phyloP scores from a whole-genome alignment of 1,140 invertebrate species.

The Hyles euphorbiae region DNA sequence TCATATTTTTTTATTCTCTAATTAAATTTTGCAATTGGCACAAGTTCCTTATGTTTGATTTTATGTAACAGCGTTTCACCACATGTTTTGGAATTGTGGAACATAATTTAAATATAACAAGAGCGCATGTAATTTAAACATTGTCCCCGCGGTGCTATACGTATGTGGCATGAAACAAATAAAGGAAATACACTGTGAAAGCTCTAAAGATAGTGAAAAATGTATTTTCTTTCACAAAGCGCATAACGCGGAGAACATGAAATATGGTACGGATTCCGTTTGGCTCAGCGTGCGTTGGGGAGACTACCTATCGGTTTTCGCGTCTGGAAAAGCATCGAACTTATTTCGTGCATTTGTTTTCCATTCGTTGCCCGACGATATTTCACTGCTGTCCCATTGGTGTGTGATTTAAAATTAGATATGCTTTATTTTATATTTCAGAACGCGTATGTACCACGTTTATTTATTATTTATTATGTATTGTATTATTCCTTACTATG shows the following conservation, averaged over 20 bases:
- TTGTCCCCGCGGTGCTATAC: no score
- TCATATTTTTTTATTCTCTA: no score
- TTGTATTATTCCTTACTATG: no score
- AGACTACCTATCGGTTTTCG: slow-evolving; percentile 60
- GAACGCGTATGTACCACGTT: background rate
- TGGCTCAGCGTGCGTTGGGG: slow-evolving; percentile 58
- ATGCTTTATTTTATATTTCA: no score
- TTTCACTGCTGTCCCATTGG: slow-evolving; percentile 20
- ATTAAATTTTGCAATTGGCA: no score
- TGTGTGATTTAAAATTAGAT: slow-evolving; percentile 4
- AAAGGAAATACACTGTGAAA: slow-evolving; percentile 52
- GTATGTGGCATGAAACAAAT: slow-evolving; percentile 38
- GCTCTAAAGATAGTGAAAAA: slow-evolving; percentile 69
- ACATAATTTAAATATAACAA: no score
- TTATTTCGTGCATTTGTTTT: slow-evolving; percentile 55
- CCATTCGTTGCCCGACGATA: slow-evolving; percentile 32
- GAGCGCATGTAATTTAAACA: no score
- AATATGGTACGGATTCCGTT: slow-evolving; percentile 68
- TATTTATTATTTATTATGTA: no score
- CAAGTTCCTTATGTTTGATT: no score
- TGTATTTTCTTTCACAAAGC: slow-evolving; percentile 72
- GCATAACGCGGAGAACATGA: slow-evolving; percentile 69
- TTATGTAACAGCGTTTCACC: no score
- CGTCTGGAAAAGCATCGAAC: slow-evolving; percentile 53
- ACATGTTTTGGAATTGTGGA: no score